Evolutionary conservation across 1,140 invertebrate species (phyloP), one percentile per base, ranked within the genome.

Genomic region (Leptoteleia sp.): DNA sequence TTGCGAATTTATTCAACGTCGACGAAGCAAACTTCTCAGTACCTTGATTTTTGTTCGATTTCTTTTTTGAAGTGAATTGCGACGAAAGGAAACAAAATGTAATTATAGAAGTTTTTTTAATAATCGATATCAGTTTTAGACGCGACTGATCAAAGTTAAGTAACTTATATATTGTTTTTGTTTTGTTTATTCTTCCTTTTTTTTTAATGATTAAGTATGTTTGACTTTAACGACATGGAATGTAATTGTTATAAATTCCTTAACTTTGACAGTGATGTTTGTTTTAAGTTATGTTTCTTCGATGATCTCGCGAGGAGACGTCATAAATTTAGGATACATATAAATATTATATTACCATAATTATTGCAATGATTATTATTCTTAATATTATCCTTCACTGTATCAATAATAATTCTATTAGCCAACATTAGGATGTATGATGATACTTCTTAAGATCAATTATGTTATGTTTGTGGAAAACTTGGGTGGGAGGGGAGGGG

Each of bases 331-430:
- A 80, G 31, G 40, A 33, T 72, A 83, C 16, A 45, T 70, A 73
- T 62, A 68, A 81, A 82, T 72, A 80, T 73, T 77, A 70, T 72
- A 78, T 83, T 80, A 84, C 70, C 59, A 80, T 77, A 77, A 54
- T 84, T 79, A 83, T 83, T 84, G 79, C 65, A 73, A 85, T 76
- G 79, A 85, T 81, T 83, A 85, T 80, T 80, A 81, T 84, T 85
- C 82, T 78, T 81, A 82, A 82, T 81, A 81, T 70, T 84, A 85
- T 83, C 79, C 76, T 83, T 71, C 78, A 81, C 76, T 85, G 81
- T 84, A 84, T 61, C 62, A 50, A 76, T 81, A 79, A 84, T 61
- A 76, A 81, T 83, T 80, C 72, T 81, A 81, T 79, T 82, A 84
- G 80, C 79, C 76, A 70, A 79, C 72, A 83, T 68, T 83, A 85